Percentiles rank a stretch among this genome's conserved stretches.
Evolutionary conservation across 2,797 vertebrate genomes (phyloP).

Genomic region (Danio kyathit): DNA sequence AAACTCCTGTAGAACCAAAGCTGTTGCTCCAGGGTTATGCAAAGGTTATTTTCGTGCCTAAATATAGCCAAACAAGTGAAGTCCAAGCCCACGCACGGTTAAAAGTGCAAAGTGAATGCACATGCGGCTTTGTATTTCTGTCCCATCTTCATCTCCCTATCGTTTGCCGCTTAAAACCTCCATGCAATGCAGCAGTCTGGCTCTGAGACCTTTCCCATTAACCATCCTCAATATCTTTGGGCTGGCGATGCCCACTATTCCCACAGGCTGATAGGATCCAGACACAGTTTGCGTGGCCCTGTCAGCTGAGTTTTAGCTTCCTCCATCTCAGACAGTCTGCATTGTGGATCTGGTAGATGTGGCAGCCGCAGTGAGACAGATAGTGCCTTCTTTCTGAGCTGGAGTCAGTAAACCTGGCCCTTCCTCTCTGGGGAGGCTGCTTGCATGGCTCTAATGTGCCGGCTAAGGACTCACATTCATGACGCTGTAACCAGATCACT

Average conservation of each 20-base stretch:
- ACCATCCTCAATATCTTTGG: slow-evolving; percentile 59
- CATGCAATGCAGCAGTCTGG: slow-evolving; percentile 56
- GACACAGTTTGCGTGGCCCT: slow-evolving; percentile 62
- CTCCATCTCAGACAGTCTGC: slow-evolving; percentile 56
- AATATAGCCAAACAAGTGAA: neutral
- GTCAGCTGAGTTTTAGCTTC: slow-evolving; percentile 64
- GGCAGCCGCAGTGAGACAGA: slow-evolving; percentile 70
- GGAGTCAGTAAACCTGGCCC: slow-evolving; percentile 83
- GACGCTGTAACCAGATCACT: slow-evolving; percentile 86
- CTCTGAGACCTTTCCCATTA: slow-evolving; percentile 59
- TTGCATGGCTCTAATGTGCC: slow-evolving; percentile 81
- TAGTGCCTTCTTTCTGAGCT: slow-evolving; percentile 77
- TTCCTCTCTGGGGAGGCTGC: slow-evolving; percentile 82
- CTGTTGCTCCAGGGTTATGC: neutral
- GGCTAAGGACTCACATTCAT: slow-evolving; percentile 79
- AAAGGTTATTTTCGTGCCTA: neutral
- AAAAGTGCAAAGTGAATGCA: neutral
- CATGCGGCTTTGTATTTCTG: neutral
- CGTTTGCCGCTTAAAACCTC: slow-evolving; percentile 39
- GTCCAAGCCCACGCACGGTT: neutral
- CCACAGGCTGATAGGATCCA: slow-evolving; percentile 55
- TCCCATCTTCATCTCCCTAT: slow-evolving; percentile 27
- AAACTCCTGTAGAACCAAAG: slow-evolving; percentile 8
- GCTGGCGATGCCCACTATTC: slow-evolving; percentile 61
- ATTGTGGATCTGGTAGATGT: slow-evolving; percentile 46